Evolutionary conservation across 2,113 vertebrate genomes (phyloP).

Genomic region (Aleadryas rufinucha): DNA sequence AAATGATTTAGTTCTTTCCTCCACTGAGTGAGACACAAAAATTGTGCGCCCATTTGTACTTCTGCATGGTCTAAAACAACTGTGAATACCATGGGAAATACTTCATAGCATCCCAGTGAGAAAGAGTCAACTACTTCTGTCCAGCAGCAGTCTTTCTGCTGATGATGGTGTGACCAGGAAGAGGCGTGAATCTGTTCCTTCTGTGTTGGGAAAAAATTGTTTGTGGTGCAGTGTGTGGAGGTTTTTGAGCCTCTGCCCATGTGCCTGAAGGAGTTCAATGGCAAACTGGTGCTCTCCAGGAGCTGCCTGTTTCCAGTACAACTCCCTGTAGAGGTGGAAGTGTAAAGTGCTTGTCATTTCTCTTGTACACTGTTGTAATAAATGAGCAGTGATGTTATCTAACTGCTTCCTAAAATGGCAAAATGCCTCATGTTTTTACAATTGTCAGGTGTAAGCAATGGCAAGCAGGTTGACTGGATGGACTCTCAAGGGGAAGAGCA

Average conservation of each 20-base stretch:
- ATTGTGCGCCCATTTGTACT: neutral
- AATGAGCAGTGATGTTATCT: neutral
- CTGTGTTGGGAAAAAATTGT: neutral
- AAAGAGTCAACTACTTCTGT: neutral
- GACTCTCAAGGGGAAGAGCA: slow-evolving; percentile 92
- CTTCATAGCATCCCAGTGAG: neutral
- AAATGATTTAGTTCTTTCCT: neutral
- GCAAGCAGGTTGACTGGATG: slow-evolving; percentile 93
- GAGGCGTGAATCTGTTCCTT: neutral
- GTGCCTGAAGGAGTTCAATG: neutral
- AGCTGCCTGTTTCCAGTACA: neutral
- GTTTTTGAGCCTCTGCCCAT: neutral
- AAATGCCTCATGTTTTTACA: neutral
- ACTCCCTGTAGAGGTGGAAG: neutral
- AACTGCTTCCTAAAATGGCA: neutral
- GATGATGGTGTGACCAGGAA: neutral
- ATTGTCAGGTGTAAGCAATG: slow-evolving; percentile 84
- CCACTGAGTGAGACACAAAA: neutral
- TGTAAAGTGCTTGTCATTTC: neutral
- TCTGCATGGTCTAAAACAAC: neutral
- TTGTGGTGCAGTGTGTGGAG: neutral
- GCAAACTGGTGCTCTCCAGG: neutral
- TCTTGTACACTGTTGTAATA: neutral
- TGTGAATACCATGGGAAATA: neutral
- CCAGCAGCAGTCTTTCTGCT: neutral